Base-by-base conservation (phyloP, 2,888 invertebrate species). In the Drosophila silvestris region DNA sequence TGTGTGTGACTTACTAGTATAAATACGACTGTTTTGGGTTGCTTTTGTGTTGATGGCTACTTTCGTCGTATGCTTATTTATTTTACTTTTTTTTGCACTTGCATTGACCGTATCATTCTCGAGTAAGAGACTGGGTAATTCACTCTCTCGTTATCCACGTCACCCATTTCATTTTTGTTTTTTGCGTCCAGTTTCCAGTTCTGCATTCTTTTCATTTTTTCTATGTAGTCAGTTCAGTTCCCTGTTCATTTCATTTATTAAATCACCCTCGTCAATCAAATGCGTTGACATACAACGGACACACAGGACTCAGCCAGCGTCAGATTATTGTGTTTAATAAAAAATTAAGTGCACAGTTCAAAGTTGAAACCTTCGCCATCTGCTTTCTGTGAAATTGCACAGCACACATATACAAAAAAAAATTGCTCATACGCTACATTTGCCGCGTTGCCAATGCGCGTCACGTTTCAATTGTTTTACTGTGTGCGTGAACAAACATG, bases 181-280 rank as follows among this genome's bases (percentile, higher is more conserved):
- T 53, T 52, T 41, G 7, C 44, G 65, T 60, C 12, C 39, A 30
- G 9, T 7, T 57, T 7, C n/a, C 14, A 22, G n/a, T 30, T 19
- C 5, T 26, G 9, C 26, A 16, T 26, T 26, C 16, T 9, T 26
- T 47, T 26, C 16, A 16, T 47, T 47, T 47, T 47, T 26, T 4
- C 26, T 9, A 44, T 44, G 6, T 22, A 16, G 51, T 12, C 19
- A 51, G 51, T 51, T 37, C 51, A n/a, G 47, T 37, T 65, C 32
- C 10, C 61, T 19, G 58, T 77, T 73, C 77, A 69, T 74, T 83
- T 81, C 70, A 69, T 75, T 79, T 90, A 86, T 86, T 90, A 86
- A 90, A 79, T 86, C 81, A 87, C 89, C 91, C 91, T 87, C 91
- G 91, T 87, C 87, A 87, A 90, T 90, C 90, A 85, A 84, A 77